Percentiles rank a stretch among this genome's conserved stretches.
Evolutionary conservation across 2,888 invertebrate genomes (phyloP).

Genomic region (Lathronympha strigana): DNA sequence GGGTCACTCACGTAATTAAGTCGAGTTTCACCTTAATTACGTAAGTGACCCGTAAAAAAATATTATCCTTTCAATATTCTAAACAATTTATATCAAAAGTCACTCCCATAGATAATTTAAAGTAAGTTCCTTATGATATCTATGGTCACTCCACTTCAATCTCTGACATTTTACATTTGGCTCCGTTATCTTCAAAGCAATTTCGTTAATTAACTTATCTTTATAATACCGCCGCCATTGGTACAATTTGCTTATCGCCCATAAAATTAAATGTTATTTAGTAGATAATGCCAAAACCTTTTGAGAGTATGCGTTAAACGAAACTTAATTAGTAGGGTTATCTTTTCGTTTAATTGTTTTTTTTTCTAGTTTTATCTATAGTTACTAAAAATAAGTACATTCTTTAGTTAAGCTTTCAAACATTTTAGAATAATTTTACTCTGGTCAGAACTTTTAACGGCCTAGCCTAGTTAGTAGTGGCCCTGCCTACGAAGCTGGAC

Average conservation of each 20-base stretch:
- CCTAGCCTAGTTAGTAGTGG: too few relatives aligned
- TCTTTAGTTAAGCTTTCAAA: too few relatives aligned
- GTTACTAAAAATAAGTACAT: background rate
- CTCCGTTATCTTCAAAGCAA: slow-evolving; percentile 11
- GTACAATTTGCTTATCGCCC: slow-evolving; percentile 41
- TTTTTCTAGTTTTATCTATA: slow-evolving; percentile 43
- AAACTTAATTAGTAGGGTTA: slow-evolving; percentile 37
- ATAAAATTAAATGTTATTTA: slow-evolving; percentile 43
- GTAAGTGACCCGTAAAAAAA: too few relatives aligned
- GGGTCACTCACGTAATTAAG: too few relatives aligned
- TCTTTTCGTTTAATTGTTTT: background rate
- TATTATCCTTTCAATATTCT: too few relatives aligned
- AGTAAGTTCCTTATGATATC: too few relatives aligned
- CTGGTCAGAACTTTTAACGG: too few relatives aligned
- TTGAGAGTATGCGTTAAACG: slow-evolving; percentile 25
- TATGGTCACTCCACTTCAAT: background rate
- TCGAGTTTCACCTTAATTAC: too few relatives aligned
- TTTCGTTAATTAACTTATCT: slow-evolving; percentile 42
- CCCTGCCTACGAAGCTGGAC: too few relatives aligned
- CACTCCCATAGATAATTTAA: too few relatives aligned
- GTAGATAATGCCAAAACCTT: slow-evolving; percentile 42
- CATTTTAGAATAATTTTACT: too few relatives aligned
- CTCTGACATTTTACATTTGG: background rate
- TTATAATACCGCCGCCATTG: slow-evolving; percentile 33
- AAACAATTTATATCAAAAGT: too few relatives aligned